Evolutionary conservation across 2,113 vertebrate species (phyloP), one percentile per base, ranked within the genome.

Genomic region (Aythya baeri): DNA sequence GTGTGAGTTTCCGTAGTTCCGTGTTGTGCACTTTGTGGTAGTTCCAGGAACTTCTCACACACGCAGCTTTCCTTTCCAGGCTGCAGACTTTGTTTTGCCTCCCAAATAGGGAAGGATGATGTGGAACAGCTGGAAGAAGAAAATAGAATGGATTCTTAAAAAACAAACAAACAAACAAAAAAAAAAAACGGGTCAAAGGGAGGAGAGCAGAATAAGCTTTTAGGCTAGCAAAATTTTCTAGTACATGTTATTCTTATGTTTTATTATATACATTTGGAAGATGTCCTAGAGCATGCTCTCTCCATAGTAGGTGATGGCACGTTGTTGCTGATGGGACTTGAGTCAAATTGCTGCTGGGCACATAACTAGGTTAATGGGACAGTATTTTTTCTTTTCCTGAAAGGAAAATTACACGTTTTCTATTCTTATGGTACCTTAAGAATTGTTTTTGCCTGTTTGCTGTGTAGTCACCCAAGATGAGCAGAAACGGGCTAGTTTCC

Each of bases 301-400:
- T 50, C 71, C 17, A 1, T 67, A 34, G 82, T 66, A 91, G 91
- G 78, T 89, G 89, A 73, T 89, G 93, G 82, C 91, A 81, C 0
- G 9, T 73, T 94, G 72, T 91, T 96, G 95, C 85, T 95, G 91
- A 78, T 94, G 93, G 95, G 96, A 96, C 94, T 83, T 52, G 75
- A 96, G 75, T 97, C 95, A 96, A 89, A 91, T 83, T 78, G 94
- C 93, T 96, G 72, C 83, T 89, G 83, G 96, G 93, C 76, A 75
- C 41, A 34, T 58, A 96, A 90, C 89, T 93, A 62, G 96, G 95
- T 96, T 96, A 96, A 90, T 94, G 94, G 94, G 93, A 86, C 91
- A 88, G 67, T 3, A 2, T 34, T 62, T 72, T 43, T 63, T 17
- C 3, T 62, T 73, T 94, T 91, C 89, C 71, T 73, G 85, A 94